These are phyloP conservation scores for Chamaetylas fuelleborni DNA, from an alignment of 2,113 vertebrate genomes.

Conservation along the genomic window DNA sequence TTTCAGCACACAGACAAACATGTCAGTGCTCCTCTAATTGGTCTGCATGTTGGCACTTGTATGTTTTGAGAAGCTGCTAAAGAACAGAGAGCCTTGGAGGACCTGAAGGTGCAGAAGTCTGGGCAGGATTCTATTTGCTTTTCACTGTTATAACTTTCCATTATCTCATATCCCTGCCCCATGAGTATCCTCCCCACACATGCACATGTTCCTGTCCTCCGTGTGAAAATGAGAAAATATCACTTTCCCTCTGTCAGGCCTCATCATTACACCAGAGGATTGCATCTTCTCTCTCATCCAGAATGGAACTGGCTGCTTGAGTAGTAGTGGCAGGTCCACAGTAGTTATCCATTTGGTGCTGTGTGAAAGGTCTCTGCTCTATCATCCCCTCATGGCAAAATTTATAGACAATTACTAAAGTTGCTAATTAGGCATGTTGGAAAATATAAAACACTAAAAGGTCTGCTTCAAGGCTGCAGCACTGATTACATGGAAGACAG, in stretches of 20 bases:
- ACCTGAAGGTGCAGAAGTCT: not conserved
- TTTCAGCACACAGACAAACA: not conserved
- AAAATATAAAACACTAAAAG: not conserved
- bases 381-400: not conserved
- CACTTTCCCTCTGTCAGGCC: not conserved
- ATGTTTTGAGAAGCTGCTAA: not conserved
- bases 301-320: not conserved
- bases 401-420: not conserved
- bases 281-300: not conserved
- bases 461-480: not conserved
- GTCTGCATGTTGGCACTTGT: not conserved
- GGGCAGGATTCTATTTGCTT: not conserved
- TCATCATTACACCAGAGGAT: not conserved
- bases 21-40: not conserved
- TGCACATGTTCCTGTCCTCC: not conserved
- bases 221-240: not conserved
- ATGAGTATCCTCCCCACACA: not conserved
- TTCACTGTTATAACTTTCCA: not conserved
- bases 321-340: not conserved
- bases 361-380: not conserved
- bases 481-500: not conserved
- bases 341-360: not conserved
- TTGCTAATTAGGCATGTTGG: not conserved
- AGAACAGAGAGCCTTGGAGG: not conserved
- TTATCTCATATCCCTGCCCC: not conserved